Base-by-base conservation (phyloP, 1,140 invertebrate genomes). In the Drosophila pseudoobscura region DNA sequence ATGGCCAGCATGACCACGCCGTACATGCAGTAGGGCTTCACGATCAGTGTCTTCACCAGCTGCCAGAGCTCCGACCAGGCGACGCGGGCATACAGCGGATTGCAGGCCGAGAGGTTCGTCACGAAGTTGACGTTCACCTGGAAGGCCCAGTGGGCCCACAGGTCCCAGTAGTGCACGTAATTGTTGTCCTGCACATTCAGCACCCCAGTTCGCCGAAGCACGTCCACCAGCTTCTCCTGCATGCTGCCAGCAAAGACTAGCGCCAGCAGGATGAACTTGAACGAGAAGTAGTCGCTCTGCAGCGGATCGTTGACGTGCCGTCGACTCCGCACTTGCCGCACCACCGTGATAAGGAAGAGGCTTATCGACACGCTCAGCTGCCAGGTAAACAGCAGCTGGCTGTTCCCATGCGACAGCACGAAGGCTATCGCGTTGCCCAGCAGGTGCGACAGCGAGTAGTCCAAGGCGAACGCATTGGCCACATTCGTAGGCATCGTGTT, bases 1-100 rank as follows among this genome's bases (percentile, higher is more conserved):
- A 88, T 91, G 52, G 88, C 88, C 47, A 91, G 52, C 76, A 90
- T 82, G 24, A 91, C 90, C n/a, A 91, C 89, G 2, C 91, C 89
- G 49, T 91, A 91, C 63, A 91, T 77, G 60, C 89, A 91, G 31
- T 91, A 89, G 0, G 90, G 88, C 54, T 91, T 91, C 1, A 91
- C 82, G 22, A 91, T 78, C 20, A 91, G 59, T 8, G 87, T 90
- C 59, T 88, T 90, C 1, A 91, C 75, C 41, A 91, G 71, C 31
- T 79, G 79, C 89, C 89, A 90, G 1, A 91, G 62, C 39, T 91
- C 88, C 1, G 70, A 61, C 65, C 75, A 77, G 50, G 80, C 72
- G 26, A 91, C 59, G 6, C 78, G 85, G 0, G 69, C 66, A 52
- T 85, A 88, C 5, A 82, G 75, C 13, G 89, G 77, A 61, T 90